These are phyloP conservation scores for Phorcus lineatus DNA, from an alignment of 2,888 invertebrate species.

Conservation along the genomic window DNA sequence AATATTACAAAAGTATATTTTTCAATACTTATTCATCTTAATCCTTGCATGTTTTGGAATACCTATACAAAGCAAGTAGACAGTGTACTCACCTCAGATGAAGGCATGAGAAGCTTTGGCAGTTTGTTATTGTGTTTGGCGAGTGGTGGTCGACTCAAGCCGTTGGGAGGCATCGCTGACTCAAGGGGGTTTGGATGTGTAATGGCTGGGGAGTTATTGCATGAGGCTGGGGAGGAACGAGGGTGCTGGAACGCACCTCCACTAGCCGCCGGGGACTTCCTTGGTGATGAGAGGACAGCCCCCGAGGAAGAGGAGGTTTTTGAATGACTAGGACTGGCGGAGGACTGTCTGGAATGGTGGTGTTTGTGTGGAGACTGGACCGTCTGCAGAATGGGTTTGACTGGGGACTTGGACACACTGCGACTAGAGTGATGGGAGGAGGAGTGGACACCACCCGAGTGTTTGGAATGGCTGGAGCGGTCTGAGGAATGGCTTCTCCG, in stretches of 20 bases:
- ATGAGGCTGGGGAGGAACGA: neutral
- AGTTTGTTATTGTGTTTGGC: neutral
- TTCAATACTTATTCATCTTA: too few species aligned
- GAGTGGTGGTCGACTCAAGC: neutral
- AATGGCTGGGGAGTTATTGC: neutral
- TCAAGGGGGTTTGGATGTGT: neutral
- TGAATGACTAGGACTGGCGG: neutral
- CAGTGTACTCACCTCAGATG: too few species aligned
- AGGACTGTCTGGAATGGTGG: neutral
- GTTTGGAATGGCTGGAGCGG: conserved; percentile 4
- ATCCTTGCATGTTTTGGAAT: too few species aligned
- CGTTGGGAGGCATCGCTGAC: neutral
- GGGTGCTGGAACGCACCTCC: neutral
- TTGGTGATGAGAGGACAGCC: neutral
- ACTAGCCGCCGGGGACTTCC: neutral
- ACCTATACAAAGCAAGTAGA: neutral
- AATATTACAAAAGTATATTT: too few species aligned
- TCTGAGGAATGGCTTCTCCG: neutral
- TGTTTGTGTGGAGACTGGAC: neutral
- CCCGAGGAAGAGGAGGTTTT: neutral
- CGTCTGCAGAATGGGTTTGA: neutral
- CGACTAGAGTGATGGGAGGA: neutral
- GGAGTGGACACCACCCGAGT: neutral
- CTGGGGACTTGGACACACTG: neutral
- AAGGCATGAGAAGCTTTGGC: neutral